These are phyloP conservation scores for Hemiscyllium ocellatum DNA, from an alignment of 2,113 vertebrate species.

Conservation along the genomic window DNA sequence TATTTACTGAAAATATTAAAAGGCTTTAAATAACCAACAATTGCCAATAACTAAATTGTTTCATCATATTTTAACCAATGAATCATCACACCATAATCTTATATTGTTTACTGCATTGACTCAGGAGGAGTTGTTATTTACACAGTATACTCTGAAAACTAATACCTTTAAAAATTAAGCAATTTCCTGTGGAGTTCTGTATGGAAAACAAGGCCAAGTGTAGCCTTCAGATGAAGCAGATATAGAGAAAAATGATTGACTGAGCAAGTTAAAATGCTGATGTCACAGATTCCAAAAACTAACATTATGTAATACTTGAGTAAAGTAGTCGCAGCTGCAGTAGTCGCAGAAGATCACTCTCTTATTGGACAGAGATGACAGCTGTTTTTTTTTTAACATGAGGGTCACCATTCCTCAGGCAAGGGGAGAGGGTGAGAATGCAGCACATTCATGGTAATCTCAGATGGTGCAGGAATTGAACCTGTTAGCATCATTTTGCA, in stretches of 20 bases:
- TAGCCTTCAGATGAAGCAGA: background rate
- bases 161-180: constrained; percentile 2
- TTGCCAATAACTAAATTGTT: background rate
- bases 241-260: background rate
- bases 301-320: background rate
- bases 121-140: background rate
- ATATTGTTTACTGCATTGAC: background rate
- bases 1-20: background rate
- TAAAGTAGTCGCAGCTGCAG: too few species aligned
- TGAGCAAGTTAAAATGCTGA: background rate
- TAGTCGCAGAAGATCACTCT: too few species aligned
- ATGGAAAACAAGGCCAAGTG: background rate
- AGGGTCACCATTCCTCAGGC: too few species aligned
- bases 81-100: background rate
- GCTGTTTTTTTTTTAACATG: too few species aligned
- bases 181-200: background rate
- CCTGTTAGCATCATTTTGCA: too few species aligned
- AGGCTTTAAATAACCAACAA: background rate
- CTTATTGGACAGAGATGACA: too few species aligned
- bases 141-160: background rate
- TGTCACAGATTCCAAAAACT: background rate
- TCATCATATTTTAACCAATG: background rate
- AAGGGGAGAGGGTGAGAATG: too few species aligned
- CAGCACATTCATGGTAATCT: too few species aligned
- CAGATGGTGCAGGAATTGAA: too few species aligned